phyloP scores from a whole-genome alignment of 2,888 invertebrate species.

The Catocala sponsa region DNA sequence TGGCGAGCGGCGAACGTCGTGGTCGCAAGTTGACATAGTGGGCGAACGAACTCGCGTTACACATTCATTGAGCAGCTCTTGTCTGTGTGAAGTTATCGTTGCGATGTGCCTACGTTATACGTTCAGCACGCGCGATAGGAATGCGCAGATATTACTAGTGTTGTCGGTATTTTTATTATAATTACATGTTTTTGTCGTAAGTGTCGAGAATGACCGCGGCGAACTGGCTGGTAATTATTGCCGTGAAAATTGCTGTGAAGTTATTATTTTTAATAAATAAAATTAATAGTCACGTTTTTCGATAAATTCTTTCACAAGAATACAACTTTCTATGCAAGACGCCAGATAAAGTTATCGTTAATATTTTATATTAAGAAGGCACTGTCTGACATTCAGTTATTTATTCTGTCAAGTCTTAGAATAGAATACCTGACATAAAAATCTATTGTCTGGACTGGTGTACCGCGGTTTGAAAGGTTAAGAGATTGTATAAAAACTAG shows the following conservation, averaged over 20 bases:
- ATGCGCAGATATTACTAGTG: neutral
- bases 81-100: no score
- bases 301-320: neutral
- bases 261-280: neutral
- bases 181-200: neutral
- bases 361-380: no score
- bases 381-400: no score
- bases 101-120: no score
- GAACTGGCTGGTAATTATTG: neutral
- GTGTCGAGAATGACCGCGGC: slow-evolving; percentile 2
- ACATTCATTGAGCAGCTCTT: neutral
- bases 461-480: no score
- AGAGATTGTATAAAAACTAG: no score
- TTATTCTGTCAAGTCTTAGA: no score
- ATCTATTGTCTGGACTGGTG: no score
- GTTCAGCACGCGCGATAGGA: neutral
- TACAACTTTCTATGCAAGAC: no score
- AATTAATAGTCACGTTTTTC: neutral
- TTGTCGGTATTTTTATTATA: neutral
- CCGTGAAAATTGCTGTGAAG: neutral
- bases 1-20: no score
- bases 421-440: no score
- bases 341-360: no score
- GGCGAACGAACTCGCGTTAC: slow-evolving; percentile 7
- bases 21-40: neutral